Evolutionary conservation across 2,797 vertebrate species (phyloP).

Genomic region (Harpagifer antarcticus): DNA sequence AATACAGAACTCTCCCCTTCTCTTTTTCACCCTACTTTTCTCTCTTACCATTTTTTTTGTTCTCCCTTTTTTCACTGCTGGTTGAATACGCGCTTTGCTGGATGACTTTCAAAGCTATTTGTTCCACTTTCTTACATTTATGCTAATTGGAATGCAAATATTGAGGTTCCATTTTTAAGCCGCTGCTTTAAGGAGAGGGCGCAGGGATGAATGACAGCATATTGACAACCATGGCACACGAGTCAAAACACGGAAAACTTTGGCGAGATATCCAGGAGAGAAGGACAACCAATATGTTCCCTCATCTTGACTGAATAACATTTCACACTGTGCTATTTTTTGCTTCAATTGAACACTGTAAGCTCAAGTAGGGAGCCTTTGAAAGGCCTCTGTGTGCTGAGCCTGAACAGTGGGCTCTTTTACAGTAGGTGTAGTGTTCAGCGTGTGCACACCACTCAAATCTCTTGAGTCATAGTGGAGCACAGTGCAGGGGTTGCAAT

Average conservation of each 20-base stretch:
- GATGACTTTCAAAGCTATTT: slow-evolving; percentile 85
- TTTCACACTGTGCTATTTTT: slow-evolving; percentile 67
- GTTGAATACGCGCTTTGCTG: slow-evolving; percentile 77
- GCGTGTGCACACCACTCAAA: slow-evolving; percentile 64
- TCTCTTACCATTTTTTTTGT: slow-evolving; percentile 33
- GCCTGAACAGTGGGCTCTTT: slow-evolving; percentile 63
- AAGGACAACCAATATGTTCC: slow-evolving; percentile 59
- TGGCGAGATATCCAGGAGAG: slow-evolving; percentile 57
- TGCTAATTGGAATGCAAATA: slow-evolving; percentile 86
- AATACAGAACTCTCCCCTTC: slow-evolving; percentile 55
- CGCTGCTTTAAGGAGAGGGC: slow-evolving; percentile 66
- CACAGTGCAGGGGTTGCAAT: slow-evolving; percentile 56
- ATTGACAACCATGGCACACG: slow-evolving; percentile 74
- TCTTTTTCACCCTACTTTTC: slow-evolving; percentile 44
- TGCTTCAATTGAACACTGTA: slow-evolving; percentile 63
- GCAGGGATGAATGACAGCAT: slow-evolving; percentile 66
- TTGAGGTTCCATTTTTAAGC: slow-evolving; percentile 79
- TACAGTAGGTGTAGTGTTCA: slow-evolving; percentile 62
- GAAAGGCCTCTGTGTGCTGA: slow-evolving; percentile 58
- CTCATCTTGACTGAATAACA: slow-evolving; percentile 72
- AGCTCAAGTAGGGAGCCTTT: slow-evolving; percentile 54
- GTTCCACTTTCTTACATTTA: slow-evolving; percentile 84
- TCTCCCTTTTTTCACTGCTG: slow-evolving; percentile 38
- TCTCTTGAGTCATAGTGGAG: slow-evolving; percentile 66
- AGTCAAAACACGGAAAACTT: slow-evolving; percentile 50